These are phyloP conservation scores for Nymphalis c-album DNA, from an alignment of 2,888 invertebrate species.

Conservation along the genomic window DNA sequence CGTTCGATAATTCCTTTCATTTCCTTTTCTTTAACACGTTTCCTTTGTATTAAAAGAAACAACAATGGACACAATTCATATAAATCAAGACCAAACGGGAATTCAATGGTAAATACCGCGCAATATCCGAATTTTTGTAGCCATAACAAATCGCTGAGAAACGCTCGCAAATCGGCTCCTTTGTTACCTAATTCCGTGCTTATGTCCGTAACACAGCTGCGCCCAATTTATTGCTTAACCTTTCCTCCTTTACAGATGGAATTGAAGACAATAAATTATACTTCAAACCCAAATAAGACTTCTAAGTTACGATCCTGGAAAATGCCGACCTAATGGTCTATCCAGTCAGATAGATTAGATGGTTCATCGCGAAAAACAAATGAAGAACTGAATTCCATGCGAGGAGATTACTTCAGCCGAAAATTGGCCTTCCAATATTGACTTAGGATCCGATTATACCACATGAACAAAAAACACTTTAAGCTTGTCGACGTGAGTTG, in stretches of 20 bases:
- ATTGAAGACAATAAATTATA: slow-evolving; percentile 81
- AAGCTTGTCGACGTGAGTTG: slow-evolving; percentile 28
- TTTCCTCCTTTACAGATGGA: slow-evolving; percentile 73
- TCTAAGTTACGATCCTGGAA: slow-evolving; percentile 70
- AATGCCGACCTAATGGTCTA: slow-evolving; percentile 69
- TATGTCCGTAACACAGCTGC: slow-evolving; percentile 76
- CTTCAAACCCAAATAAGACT: slow-evolving; percentile 78
- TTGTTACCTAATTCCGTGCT: slow-evolving; percentile 75
- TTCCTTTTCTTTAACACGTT: slow-evolving; percentile 10
- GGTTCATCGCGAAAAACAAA: slow-evolving; percentile 32
- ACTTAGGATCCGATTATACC: slow-evolving; percentile 36
- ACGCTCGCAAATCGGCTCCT: slow-evolving; percentile 70
- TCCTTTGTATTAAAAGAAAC: slow-evolving; percentile 24
- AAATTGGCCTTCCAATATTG: slow-evolving; percentile 37
- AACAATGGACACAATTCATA: slow-evolving; percentile 20
- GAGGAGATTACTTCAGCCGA: slow-evolving; percentile 34
- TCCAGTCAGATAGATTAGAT: slow-evolving; percentile 71
- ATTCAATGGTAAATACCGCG: slow-evolving; percentile 39
- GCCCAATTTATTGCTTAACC: slow-evolving; percentile 74
- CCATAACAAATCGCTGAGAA: slow-evolving; percentile 46
- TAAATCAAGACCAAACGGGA: slow-evolving; percentile 32
- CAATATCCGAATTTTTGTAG: slow-evolving; percentile 43
- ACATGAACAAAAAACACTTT: slow-evolving; percentile 31
- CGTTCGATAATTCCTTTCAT: slow-evolving; percentile 2
- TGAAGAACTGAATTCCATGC: slow-evolving; percentile 29